Evolutionary conservation across 2,113 vertebrate species (phyloP), one percentile per base, ranked within the genome.

Genomic region (Peucedramus taeniatus): DNA sequence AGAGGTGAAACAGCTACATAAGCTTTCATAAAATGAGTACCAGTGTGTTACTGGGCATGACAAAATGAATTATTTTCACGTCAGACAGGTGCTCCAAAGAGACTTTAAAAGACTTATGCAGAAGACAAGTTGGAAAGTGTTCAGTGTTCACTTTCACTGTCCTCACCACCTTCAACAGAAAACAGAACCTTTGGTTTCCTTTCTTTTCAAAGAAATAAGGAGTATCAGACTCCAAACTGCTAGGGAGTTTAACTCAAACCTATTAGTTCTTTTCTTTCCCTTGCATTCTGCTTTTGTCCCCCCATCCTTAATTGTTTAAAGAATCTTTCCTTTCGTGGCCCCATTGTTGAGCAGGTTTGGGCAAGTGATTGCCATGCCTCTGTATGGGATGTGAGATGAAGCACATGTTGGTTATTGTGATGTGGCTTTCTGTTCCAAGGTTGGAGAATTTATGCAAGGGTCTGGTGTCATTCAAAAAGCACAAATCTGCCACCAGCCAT

Each of bases 1-100:
- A 97, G 97, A 98, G 97, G 96, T 97, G 97, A 98, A 98, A 97
- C 93, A 57, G 40, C 93, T 93, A 96, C 93, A 85, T 69, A 79
- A 30, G 57, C 92, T 97, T 96, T 86, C 95, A 96, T 75, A 94
- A 96, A 97, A 95, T 23, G 12, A 35, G 93, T 85, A 85, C 79
- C 70, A 93, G 45, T 84, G 60, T 95, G 89, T 96, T 96, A 94
- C 94, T 72, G 83, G 75, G 54, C 54, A 96, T 87, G 93, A 95
- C 97, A 97, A 93, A 93, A 96, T 86, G 80, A 97, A 98, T 97
- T 97, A 94, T 93, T 93, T 91, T 95, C 75, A 80, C 51, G 47
- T 70, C 68, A 87, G 96, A 96, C 93, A 96, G 82, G 96, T 95
- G 65, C 40, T 96, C 97, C 78, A 90, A 94, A 86, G 89, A 91